A percentile compares a stretch with the other conserved stretches of the same genome.
Evolutionary conservation across 2,113 vertebrate genomes (phyloP).

Genomic region (Chrysochloris asiatica): DNA sequence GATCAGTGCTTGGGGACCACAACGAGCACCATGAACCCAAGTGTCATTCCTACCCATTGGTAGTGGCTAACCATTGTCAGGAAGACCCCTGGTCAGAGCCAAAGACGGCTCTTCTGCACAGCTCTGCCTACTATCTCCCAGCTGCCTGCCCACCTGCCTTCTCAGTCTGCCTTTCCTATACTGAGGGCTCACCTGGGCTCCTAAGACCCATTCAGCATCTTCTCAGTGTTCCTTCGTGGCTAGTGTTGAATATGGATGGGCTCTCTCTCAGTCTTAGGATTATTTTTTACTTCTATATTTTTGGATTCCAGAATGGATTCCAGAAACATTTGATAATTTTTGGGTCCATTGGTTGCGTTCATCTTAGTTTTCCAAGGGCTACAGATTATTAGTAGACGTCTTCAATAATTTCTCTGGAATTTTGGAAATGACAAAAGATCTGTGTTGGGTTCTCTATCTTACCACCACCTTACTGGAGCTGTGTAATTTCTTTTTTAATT

Average conservation of each 20-base stretch:
- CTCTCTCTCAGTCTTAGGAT: not conserved
- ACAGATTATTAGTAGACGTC: not conserved
- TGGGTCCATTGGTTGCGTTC: not conserved
- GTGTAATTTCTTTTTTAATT: not conserved
- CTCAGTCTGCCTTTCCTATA: not conserved
- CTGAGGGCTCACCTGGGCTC: not conserved
- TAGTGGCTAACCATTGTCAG: no score
- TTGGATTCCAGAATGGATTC: not conserved
- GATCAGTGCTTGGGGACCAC: not conserved
- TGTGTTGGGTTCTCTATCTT: not conserved
- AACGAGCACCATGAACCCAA: not conserved
- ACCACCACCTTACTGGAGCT: not conserved
- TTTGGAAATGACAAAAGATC: not conserved
- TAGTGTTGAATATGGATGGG: no score
- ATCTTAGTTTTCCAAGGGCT: not conserved
- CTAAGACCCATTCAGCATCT: not conserved
- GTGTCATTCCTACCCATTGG: not conserved
- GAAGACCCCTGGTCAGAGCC: not conserved
- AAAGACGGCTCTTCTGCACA: rapidly evolving
- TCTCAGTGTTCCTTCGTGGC: not conserved
- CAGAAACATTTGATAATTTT: not conserved
- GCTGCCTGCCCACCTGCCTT: rapidly evolving
- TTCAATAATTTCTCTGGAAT: not conserved
- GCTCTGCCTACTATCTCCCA: no score
- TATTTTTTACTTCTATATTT: not conserved